Evolutionary conservation across 2,113 vertebrate species (phyloP).

Genomic region (Gobius niger): DNA sequence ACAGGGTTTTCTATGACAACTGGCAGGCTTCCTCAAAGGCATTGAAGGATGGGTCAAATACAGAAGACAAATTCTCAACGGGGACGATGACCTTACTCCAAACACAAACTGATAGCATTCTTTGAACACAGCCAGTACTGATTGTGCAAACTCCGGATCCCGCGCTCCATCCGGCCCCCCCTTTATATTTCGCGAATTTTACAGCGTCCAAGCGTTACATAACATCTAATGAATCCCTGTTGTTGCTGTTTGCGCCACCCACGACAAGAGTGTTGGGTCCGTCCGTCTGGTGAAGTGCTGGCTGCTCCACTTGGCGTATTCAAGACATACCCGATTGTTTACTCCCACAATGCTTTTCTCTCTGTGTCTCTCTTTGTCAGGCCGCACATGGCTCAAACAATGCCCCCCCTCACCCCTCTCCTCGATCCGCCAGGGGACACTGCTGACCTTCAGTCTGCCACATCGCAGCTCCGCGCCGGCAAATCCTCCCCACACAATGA

Average conservation of each 20-base stretch:
- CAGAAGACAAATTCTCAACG: no score
- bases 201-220: conserved; percentile 29
- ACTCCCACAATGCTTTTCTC: conserved; percentile 38
- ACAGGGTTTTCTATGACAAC: no score
- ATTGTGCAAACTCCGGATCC: not conserved
- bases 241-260: conserved; percentile 41
- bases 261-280: conserved; percentile 54
- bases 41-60: no score
- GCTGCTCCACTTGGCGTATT: conserved; percentile 57
- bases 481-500: conserved; percentile 10
- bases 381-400: conserved; percentile 56
- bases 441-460: conserved; percentile 68
- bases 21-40: no score
- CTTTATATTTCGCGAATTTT: not conserved
- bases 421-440: conserved; percentile 60
- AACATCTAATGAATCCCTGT: conserved; percentile 9
- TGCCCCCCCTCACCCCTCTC: conserved; percentile 7
- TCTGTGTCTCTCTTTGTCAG: conserved; percentile 28
- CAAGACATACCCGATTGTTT: conserved; percentile 31
- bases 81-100: no score
- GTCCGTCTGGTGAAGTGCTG: conserved; percentile 39
- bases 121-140: conserved; percentile 4
- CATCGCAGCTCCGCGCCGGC: conserved; percentile 41
- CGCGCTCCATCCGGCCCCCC: not conserved
- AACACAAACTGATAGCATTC: not conserved